Conservation (phyloP, 2,797 vertebrate genomes). For the Amazonetta brasiliensis region DNA sequence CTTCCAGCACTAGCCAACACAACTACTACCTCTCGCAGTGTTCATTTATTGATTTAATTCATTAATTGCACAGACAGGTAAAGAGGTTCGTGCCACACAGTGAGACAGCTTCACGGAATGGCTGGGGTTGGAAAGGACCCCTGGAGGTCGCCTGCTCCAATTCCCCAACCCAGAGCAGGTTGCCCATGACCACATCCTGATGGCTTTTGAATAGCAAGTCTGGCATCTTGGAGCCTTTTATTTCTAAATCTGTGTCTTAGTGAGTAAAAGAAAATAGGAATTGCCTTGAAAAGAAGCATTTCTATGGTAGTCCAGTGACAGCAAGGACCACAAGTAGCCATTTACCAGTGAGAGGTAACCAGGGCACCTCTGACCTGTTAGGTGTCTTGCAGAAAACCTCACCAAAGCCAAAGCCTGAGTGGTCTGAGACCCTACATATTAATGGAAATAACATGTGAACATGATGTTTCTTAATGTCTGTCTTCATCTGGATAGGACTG, state of each 20-base stretch:
- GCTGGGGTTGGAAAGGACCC: background rate
- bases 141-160: background rate
- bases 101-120: background rate
- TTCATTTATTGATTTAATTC: background rate
- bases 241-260: background rate
- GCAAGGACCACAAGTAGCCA: background rate
- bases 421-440: background rate
- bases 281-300: background rate
- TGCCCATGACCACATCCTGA: background rate
- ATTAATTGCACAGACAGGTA: background rate
- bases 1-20: too few species aligned
- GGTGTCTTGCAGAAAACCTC: background rate
- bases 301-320: background rate
- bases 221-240: background rate
- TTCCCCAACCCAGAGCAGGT: background rate
- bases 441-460: background rate
- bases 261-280: background rate
- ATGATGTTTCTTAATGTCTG: background rate
- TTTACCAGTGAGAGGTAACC: background rate
- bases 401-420: background rate
- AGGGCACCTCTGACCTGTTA: background rate
- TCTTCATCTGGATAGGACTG: background rate
- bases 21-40: fast-evolving
- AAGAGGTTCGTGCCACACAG: background rate
- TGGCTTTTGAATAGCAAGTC: background rate